Evolutionary conservation across 2,113 vertebrate species (phyloP), one percentile per base, ranked within the genome.

Genomic region (Lota lota): DNA sequence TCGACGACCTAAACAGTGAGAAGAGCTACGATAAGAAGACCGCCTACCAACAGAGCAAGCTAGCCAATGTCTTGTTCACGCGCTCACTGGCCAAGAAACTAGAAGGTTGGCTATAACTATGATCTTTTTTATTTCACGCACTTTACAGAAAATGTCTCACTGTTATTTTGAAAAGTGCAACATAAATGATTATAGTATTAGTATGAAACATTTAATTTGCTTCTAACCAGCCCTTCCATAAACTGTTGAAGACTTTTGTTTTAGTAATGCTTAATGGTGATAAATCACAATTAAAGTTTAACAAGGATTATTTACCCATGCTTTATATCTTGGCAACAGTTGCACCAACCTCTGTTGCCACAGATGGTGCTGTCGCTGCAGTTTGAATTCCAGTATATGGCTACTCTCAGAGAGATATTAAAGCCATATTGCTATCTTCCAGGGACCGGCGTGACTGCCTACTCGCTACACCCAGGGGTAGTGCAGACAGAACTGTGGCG

Each of bases 1-100:
- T 94, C 66, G 90, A 94, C 0, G 93, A 94, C 85, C 80, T 93
- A 54, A 93, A 94, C 83, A 93, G 92, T 17, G 92, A 94, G 86
- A 91, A 91, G 78, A 73, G 69, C 15, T 94, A 94, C 51, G 28
- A 89, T 76, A 83, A 92, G 70, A 56, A 10, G 1, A 73, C 57
- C 24, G 91, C 91, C 5, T 94, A 94, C 57, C 59, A 85, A 2
- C 93, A 94, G 84, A 94, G 93, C 86, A 94, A 94, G 69, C 89
- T 94, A 0, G 92, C 93, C 36, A 94, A 94, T 5, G 11, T 94
- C 69, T 86, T 94, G 36, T 93, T 90, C 78, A 90, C 87, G n/a
- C 89, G 63, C 64, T 85, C 86, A 0, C 69, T 93, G 67, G 91
- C 87, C 5, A 86, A 89, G 70, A 85, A 73, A 61, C 85, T 93